Base-by-base conservation (phyloP, 2,888 invertebrate genomes). In the Amiota mariae region DNA sequence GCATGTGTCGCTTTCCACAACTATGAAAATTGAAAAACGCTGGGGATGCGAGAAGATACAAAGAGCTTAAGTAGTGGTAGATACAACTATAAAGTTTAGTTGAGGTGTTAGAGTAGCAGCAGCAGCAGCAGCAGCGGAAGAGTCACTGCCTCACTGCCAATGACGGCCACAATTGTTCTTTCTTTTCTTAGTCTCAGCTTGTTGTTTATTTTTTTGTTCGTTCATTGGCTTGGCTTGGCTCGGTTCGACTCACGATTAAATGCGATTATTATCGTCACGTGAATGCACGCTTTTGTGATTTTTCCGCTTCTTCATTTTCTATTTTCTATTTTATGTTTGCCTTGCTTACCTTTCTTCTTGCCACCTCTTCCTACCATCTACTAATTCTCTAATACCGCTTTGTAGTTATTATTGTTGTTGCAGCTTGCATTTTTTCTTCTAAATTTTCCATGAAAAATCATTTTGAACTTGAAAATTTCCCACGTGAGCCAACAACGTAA, bases 381-480 rank as follows among this genome's bases (percentile, higher is more conserved):
- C 36, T 36, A 36, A 36, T 36, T 36, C 36, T 36, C 36, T 36
- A 36, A 36, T 36, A 36, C 36, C 36, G 36, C 36, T 36, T 36
- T 36, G 36, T 36, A 36, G 36, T 36, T 36, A 36, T 36, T 36
- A 36, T 36, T 36, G 36, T 36, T 36, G 36, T 36, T 36, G 36
- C 36, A 6, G 36, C 36, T 36, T 36, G 36, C 36, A 36, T 36
- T 63, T 36, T 63, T 63, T 54, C 13, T n/a, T 54, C 13, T 46
- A 36, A 36, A n/a, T 24, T 24, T 79, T 76, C 78, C 76, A 76
- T 80, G 81, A 79, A 85, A 84, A 84, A 84, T 82, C 79, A 85
- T 77, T 85, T 84, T 84, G 84, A 84, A 84, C 84, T 84, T 84
- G 84, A 84, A 85, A 84, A 85, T 85, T 84, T 84, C 84, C 86